Evolutionary conservation across 2,797 vertebrate genomes (phyloP).

Genomic region (Halcyon chelicuti): DNA sequence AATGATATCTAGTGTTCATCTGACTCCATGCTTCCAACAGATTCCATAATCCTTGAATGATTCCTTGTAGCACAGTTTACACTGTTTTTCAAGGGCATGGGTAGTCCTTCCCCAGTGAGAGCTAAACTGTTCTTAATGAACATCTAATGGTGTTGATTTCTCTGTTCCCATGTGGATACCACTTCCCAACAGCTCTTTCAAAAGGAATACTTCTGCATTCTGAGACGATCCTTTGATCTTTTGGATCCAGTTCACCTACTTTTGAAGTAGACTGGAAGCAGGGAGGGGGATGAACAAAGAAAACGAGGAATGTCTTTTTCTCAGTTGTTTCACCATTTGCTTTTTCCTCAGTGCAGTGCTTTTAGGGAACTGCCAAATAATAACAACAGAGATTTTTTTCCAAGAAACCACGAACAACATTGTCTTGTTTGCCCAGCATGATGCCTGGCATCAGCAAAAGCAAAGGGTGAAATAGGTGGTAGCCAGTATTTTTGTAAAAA

Average conservation of each 20-base stretch:
- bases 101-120: background rate
- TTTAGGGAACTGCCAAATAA: background rate
- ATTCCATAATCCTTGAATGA: background rate
- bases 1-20: background rate
- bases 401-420: conserved; percentile 7
- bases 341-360: background rate
- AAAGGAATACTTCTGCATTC: background rate
- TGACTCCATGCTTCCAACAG: background rate
- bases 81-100: background rate
- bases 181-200: background rate
- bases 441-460: background rate
- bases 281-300: background rate
- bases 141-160: background rate
- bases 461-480: background rate
- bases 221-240: background rate
- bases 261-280: background rate
- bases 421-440: background rate
- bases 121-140: background rate
- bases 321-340: background rate
- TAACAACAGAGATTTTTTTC: background rate
- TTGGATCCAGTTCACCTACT: background rate
- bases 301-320: background rate
- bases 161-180: background rate
- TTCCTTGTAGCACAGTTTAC: background rate
- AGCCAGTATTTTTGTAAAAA: background rate